A percentile compares a stretch with the other conserved stretches of the same genome.
Evolutionary conservation across 92 coral and sea anemone species (phyloP).

Genomic region (Phymanthus crucifer): DNA sequence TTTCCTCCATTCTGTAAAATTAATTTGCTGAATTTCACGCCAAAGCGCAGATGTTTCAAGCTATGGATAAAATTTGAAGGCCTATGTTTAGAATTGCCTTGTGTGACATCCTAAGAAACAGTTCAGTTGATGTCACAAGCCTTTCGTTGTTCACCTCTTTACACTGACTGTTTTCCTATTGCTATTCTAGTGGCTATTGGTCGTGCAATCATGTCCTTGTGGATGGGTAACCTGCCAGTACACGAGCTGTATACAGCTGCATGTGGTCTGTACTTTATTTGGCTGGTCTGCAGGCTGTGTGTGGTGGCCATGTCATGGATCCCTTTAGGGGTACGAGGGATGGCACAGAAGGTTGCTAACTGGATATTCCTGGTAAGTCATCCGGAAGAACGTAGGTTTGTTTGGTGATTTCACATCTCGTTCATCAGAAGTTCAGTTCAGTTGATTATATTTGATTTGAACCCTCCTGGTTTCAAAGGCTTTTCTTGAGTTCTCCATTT

Average conservation of each 20-base stretch:
- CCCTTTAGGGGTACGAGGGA: conserved; percentile 85
- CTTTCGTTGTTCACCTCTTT: not conserved
- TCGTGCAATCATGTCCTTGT: conserved; percentile 86
- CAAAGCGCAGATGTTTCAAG: too few relatives aligned
- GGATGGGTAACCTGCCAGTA: conserved; percentile 86
- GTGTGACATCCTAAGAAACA: not conserved
- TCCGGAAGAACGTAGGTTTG: not conserved
- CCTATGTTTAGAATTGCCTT: too few relatives aligned
- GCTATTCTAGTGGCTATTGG: conserved; percentile 77
- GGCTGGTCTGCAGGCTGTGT: conserved; percentile 86
- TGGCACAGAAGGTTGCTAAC: conserved; percentile 66
- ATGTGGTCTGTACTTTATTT: conserved; percentile 90
- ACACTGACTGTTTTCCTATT: not conserved
- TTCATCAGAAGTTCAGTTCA: too few relatives aligned
- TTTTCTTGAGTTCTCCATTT: too few relatives aligned
- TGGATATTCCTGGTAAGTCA: conserved; percentile 85
- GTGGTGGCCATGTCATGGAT: conserved; percentile 86
- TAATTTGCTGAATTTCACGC: too few relatives aligned
- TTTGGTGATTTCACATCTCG: too few relatives aligned
- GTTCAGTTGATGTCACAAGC: too few relatives aligned
- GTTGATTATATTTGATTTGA: too few relatives aligned
- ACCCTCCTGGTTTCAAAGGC: too few relatives aligned
- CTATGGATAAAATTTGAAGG: too few relatives aligned
- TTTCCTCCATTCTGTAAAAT: too few relatives aligned
- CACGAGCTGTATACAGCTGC: conserved; percentile 99